Conservation (phyloP, 64 coral and sea anemone genomes). For the Actinia equina region DNA sequence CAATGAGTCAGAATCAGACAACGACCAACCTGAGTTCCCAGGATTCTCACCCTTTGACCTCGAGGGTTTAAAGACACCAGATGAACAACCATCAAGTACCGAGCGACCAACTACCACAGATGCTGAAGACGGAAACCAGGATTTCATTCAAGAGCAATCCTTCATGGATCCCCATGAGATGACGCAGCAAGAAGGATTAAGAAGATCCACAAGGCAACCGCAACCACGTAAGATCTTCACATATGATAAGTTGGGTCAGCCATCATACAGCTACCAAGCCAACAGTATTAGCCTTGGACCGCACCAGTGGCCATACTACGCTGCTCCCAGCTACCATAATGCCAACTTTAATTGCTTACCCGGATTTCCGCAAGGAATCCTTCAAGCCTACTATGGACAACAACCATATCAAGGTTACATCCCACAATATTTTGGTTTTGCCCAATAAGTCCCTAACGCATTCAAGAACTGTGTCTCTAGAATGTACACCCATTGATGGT, state of each 20-base stretch:
- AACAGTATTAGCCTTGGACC: background rate
- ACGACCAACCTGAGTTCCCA: background rate
- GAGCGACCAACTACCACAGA: background rate
- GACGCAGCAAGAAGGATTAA: background rate
- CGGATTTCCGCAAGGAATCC: slow-evolving; percentile 4
- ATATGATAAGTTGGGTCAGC: slow-evolving; percentile 25
- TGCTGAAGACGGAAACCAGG: background rate
- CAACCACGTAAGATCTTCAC: slow-evolving; percentile 20
- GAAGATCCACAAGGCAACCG: background rate
- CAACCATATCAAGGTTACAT: background rate
- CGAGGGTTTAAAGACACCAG: slow-evolving; percentile 1
- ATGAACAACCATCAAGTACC: background rate
- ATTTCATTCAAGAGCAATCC: background rate
- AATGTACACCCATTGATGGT: too few species aligned
- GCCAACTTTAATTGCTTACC: background rate
- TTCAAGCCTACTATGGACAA: background rate
- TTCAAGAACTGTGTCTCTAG: too few species aligned
- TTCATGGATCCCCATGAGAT: background rate
- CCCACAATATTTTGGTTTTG: background rate
- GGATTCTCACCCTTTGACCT: slow-evolving; percentile 4
- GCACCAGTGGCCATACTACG: background rate
- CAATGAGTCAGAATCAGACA: background rate
- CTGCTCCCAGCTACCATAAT: background rate
- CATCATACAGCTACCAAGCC: slow-evolving; percentile 3
- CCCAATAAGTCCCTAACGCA: background rate